Percentiles rank a stretch among this genome's conserved stretches.
These are phyloP conservation scores for Ia io DNA, from an alignment of 2,113 vertebrate genomes.

Conservation along the genomic window DNA sequence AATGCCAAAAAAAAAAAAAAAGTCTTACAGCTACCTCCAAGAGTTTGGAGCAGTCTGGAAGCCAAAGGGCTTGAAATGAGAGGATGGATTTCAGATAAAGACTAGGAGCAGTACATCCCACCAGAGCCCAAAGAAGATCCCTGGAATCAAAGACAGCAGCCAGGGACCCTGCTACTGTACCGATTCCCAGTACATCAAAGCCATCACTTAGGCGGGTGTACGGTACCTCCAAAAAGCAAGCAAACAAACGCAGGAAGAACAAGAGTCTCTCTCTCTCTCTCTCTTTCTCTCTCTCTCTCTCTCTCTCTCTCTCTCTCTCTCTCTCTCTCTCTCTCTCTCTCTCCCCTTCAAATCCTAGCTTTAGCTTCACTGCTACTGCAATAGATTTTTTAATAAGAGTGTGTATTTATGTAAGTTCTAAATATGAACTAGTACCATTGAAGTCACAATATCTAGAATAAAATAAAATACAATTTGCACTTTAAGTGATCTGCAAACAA, in stretches of 20 bases:
- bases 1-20: constrained; percentile 62
- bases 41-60: constrained; percentile 73
- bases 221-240: constrained; percentile 74
- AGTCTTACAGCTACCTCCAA: constrained; percentile 70
- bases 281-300: neutral
- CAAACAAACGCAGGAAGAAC: constrained; percentile 69
- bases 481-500: constrained; percentile 69
- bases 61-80: constrained; percentile 77
- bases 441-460: constrained; percentile 62
- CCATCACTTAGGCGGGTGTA: constrained; percentile 65
- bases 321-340: neutral
- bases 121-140: constrained; percentile 72
- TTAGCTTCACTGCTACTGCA: constrained; percentile 53
- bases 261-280: neutral
- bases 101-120: constrained; percentile 68
- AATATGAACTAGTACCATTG: constrained; percentile 58
- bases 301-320: neutral
- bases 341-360: neutral
- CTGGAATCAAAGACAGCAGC: constrained; percentile 73
- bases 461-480: constrained; percentile 71
- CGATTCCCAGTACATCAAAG: constrained; percentile 73
- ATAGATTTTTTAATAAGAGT: constrained; percentile 62
- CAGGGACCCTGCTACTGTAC: constrained; percentile 71
- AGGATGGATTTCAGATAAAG: constrained; percentile 78
- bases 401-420: constrained; percentile 69